Percentiles rank a stretch among this genome's conserved stretches.
phyloP scores from a whole-genome alignment of 1,140 invertebrate genomes.

The Brachionus koreanus region DNA sequence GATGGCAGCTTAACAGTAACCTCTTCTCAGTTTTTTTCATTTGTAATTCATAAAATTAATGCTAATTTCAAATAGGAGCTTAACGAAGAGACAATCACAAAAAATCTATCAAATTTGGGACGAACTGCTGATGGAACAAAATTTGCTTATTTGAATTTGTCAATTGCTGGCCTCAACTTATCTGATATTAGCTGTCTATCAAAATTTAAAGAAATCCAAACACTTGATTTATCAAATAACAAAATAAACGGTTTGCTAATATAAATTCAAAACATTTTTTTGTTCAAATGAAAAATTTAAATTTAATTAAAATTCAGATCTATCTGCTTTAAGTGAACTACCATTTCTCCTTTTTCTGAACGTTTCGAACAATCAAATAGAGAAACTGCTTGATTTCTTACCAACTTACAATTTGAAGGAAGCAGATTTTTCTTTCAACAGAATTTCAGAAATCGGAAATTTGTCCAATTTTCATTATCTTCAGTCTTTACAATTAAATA shows the following conservation, averaged over 20 bases:
- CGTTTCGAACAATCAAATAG: constrained; percentile 56
- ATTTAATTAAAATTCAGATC: constrained; percentile 48
- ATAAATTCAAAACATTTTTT: neutral
- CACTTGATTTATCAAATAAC: constrained; percentile 18
- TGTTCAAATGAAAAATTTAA: neutral
- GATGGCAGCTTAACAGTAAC: neutral
- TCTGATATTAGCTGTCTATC: neutral
- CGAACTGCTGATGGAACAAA: constrained; percentile 53
- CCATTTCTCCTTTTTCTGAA: constrained; percentile 53
- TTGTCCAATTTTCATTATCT: constrained; percentile 53
- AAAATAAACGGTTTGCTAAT: neutral
- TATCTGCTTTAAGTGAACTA: constrained; percentile 52
- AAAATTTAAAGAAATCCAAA: constrained; percentile 42
- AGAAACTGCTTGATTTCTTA: constrained; percentile 52
- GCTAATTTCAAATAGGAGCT: neutral
- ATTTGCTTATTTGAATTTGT: constrained; percentile 55
- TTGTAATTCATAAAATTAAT: neutral
- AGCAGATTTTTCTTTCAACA: constrained; percentile 56
- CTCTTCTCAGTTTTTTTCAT: neutral
- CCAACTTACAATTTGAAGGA: constrained; percentile 54
- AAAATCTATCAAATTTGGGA: constrained; percentile 55
- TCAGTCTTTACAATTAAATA: constrained; percentile 51
- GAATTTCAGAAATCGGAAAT: constrained; percentile 53
- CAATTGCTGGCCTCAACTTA: constrained; percentile 47
- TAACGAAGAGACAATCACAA: constrained; percentile 51